phyloP scores from a whole-genome alignment of 2,113 vertebrate species.

The Psilopogon haemacephalus region DNA sequence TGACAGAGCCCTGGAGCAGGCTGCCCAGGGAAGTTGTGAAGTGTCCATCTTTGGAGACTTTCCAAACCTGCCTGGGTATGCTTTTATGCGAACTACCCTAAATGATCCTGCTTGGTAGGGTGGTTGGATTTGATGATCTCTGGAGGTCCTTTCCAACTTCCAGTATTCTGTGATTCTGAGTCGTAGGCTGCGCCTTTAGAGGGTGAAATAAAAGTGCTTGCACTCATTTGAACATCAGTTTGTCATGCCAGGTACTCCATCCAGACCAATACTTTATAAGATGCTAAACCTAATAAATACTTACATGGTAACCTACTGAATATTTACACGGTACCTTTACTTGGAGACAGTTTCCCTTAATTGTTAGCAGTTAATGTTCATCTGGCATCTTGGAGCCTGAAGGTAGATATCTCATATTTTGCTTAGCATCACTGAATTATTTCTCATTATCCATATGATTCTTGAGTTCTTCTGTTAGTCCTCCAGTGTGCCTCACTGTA shows the following conservation, averaged over 20 bases:
- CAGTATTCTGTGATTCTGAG: background rate
- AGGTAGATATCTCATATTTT: background rate
- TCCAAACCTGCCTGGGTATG: too few relatives aligned
- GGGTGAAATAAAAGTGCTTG: background rate
- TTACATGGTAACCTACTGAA: background rate
- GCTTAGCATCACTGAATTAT: background rate
- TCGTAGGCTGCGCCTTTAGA: background rate
- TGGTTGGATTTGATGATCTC: too few relatives aligned
- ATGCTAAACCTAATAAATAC: background rate
- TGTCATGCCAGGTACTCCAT: background rate
- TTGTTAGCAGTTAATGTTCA: background rate
- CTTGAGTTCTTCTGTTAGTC: background rate
- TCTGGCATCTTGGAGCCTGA: background rate
- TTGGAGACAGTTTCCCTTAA: background rate
- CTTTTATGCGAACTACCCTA: too few relatives aligned
- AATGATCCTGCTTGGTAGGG: too few relatives aligned
- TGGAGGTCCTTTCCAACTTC: too few relatives aligned
- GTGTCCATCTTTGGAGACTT: too few relatives aligned
- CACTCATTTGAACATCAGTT: background rate
- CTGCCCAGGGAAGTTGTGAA: too few relatives aligned
- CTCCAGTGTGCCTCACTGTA: accelerated
- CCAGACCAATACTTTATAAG: background rate
- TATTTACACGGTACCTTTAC: background rate
- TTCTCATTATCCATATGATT: background rate
- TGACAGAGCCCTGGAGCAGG: too few relatives aligned